Evolutionary conservation across 2,797 vertebrate species (phyloP).

Genomic region (Leucoraja ocellata): DNA sequence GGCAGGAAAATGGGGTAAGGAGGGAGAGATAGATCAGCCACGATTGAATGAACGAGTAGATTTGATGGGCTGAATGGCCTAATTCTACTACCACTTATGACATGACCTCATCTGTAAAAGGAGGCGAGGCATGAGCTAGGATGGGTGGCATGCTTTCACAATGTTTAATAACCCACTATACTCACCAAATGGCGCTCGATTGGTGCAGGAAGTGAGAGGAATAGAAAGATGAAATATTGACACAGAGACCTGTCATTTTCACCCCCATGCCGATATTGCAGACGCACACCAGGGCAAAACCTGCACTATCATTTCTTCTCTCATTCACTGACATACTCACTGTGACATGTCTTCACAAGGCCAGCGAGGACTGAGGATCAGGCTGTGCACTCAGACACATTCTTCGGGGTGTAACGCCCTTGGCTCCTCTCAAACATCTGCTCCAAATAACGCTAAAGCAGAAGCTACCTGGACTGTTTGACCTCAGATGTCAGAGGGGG

Average conservation of each 20-base stretch:
- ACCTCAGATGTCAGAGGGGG: not conserved
- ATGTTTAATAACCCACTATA: not conserved
- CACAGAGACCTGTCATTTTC: not conserved
- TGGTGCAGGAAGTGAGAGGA: not conserved
- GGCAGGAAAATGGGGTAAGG: too few species aligned
- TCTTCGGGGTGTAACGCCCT: too few species aligned
- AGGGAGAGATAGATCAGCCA: too few species aligned
- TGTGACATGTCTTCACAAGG: not conserved
- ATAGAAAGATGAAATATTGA: not conserved
- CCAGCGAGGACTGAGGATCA: not conserved
- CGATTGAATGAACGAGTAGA: too few species aligned
- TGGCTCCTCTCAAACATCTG: not conserved
- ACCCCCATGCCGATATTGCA: not conserved
- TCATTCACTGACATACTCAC: not conserved
- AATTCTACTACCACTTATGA: too few species aligned
- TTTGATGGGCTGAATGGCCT: too few species aligned
- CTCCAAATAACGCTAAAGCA: not conserved
- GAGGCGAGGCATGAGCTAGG: not conserved
- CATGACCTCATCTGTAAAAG: not conserved
- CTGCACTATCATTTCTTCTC: not conserved
- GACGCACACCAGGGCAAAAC: not conserved
- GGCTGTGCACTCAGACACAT: not conserved
- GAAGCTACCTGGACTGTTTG: not conserved
- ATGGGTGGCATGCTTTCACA: not conserved
- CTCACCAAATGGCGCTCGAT: not conserved